Conservation (phyloP, 2,888 invertebrate genomes). For the Acanthacorydalis orientalis region DNA sequence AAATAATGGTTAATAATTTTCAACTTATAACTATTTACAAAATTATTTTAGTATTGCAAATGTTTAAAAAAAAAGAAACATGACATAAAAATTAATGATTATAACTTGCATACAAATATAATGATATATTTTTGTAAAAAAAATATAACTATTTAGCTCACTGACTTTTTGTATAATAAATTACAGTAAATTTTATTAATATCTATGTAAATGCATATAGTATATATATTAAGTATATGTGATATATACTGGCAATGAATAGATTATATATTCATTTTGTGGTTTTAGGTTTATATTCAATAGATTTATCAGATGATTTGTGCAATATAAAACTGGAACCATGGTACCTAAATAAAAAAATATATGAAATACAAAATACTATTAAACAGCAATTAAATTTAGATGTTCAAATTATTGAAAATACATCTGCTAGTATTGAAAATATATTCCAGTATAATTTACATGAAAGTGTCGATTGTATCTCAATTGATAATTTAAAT, state of each 20-base stretch:
- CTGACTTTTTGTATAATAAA: too few species aligned
- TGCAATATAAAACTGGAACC: constrained; percentile 25
- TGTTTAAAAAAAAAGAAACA: too few species aligned
- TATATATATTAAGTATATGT: too few species aligned
- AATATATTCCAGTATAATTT: neutral
- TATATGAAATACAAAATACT: constrained; percentile 19
- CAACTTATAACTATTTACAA: too few species aligned
- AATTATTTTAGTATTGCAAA: too few species aligned
- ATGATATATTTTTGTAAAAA: too few species aligned
- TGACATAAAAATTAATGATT: too few species aligned
- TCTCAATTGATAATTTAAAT: neutral
- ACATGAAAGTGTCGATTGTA: neutral
- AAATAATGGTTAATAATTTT: too few species aligned
- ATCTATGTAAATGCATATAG: too few species aligned
- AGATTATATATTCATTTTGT: neutral
- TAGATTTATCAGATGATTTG: constrained; percentile 26
- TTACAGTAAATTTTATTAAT: too few species aligned
- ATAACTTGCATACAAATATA: too few species aligned
- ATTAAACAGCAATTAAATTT: constrained; percentile 20
- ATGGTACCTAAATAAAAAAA: constrained; percentile 23
- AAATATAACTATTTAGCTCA: too few species aligned
- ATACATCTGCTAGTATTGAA: neutral
- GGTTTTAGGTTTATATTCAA: constrained; percentile 27
- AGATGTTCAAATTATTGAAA: constrained; percentile 13
- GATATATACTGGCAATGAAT: constrained; percentile 14